Evolutionary conservation across 1,140 invertebrate species (phyloP).

Genomic region (Lordiphosa clarofinis): DNA sequence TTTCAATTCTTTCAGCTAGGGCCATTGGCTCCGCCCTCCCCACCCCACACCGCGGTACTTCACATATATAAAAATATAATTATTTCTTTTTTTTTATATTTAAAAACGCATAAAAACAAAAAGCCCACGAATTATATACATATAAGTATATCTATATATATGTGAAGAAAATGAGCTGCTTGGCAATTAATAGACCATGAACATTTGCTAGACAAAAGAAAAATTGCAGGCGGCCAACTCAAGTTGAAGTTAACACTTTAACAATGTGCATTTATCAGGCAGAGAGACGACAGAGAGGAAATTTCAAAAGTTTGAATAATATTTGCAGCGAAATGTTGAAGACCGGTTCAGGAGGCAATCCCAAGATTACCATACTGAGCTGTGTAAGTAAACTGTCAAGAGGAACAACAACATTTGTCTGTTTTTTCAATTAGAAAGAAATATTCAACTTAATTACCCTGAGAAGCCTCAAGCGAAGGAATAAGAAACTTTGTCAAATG

Average conservation of each 20-base stretch:
- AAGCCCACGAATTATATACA: constrained; percentile 4
- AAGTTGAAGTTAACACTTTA: constrained; percentile 15
- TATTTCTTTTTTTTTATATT: constrained; percentile 4
- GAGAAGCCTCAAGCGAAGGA: too few species aligned
- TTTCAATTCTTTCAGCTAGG: constrained; percentile 6
- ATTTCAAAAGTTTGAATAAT: too few species aligned
- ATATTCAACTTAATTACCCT: too few species aligned
- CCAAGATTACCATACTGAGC: too few species aligned
- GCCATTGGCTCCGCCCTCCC: neutral
- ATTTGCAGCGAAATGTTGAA: too few species aligned
- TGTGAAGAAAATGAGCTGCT: constrained; percentile 51
- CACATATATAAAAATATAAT: neutral
- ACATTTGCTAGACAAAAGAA: constrained; percentile 47
- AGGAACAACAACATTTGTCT: neutral
- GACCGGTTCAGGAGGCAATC: too few species aligned
- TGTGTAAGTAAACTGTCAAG: neutral
- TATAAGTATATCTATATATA: too few species aligned
- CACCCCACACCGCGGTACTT: neutral
- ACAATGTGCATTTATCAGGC: constrained; percentile 40
- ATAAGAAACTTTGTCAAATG: too few species aligned
- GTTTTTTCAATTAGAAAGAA: too few species aligned
- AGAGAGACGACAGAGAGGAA: too few species aligned
- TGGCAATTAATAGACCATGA: constrained; percentile 69
- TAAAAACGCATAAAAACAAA: constrained; percentile 28
- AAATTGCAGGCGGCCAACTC: constrained; percentile 32